Conservation (phyloP, 2,113 vertebrate species). For the Lasiurus borealis region DNA sequence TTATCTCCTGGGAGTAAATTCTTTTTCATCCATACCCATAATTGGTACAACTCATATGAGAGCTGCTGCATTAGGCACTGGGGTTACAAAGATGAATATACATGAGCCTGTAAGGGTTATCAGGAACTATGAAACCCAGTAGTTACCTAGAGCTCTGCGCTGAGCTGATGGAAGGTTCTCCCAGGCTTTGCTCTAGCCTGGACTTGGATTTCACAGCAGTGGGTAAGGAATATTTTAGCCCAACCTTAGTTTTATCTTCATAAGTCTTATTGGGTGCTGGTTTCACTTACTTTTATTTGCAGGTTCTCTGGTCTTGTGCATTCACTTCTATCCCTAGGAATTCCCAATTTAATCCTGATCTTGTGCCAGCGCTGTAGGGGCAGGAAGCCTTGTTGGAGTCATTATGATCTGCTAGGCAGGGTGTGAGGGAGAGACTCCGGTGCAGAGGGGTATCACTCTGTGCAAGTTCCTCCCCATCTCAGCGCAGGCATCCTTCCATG, state of each 20-base stretch:
- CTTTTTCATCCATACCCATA: rapidly evolving
- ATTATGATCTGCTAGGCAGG: no score
- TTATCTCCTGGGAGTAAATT: background rate
- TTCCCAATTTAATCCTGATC: background rate
- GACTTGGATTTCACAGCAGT: background rate
- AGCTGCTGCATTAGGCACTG: no score
- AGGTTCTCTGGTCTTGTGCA: background rate
- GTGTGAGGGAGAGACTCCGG: background rate
- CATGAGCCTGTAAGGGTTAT: background rate
- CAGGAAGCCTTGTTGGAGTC: background rate
- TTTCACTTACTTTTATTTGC: background rate
- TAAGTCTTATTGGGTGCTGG: background rate
- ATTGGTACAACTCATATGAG: no score
- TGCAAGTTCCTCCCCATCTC: background rate
- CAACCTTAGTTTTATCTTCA: background rate
- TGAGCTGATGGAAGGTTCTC: background rate
- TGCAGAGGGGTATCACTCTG: background rate
- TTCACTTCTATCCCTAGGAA: background rate
- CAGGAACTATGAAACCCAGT: background rate
- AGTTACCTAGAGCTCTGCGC: background rate
- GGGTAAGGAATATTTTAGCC: background rate
- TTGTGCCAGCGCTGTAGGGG: no score
- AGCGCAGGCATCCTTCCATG: background rate
- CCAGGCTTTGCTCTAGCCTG: background rate
- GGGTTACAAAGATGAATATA: background rate